Evolutionary conservation across 1,140 invertebrate genomes (phyloP), one percentile per base, ranked within the genome.

Genomic region (Araneus ventricosus): DNA sequence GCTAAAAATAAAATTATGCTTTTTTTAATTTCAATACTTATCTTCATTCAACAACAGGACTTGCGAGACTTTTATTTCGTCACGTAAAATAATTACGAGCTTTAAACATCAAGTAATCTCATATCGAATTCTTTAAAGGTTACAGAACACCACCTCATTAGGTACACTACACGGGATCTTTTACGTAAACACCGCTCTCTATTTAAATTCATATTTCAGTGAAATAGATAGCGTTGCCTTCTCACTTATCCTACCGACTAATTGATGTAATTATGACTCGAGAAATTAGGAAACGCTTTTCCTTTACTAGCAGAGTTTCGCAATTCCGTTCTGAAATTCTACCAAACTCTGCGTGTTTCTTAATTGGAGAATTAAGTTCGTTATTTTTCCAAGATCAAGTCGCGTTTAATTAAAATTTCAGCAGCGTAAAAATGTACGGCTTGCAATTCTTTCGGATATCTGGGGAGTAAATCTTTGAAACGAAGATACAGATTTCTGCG

Each of bases 321-420:
- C 17, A 75, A 75, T 75, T 75, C 67, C 30, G 17, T 17, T 24
- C 27, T 75, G 67, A 34, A 75, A 75, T 34, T 75, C 30, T 37
- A 37, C 70, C 34, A 22, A 20, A 27, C 45, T 52, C 10, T 0
- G 17, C 45, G 30, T 75, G 70, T 20, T 34, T 2, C 70, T 75
- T 34, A 75, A 75, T 75, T 75, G 30, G 34, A 24, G 30, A 75
- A 37, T 30, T 75, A 75, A 75, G 70, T 4, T 8, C 70, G 20
- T 75, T 8, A 75, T 75, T 75, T 75, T 75, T 75, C n/a, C 70
- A 75, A 30, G 67, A 30, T 75, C 67, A 75, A 34, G 67, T 75
- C 10, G 10, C 17, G 17, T 75, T 30, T 75, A 75, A 75, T 75
- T 75, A 75, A 75, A 75, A 75, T 75, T 75, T 75, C 30, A 75